A percentile compares a stretch with the other conserved stretches of the same genome.
Conservation (phyloP, 2,797 vertebrate genomes). For the Todus mexicanus region DNA sequence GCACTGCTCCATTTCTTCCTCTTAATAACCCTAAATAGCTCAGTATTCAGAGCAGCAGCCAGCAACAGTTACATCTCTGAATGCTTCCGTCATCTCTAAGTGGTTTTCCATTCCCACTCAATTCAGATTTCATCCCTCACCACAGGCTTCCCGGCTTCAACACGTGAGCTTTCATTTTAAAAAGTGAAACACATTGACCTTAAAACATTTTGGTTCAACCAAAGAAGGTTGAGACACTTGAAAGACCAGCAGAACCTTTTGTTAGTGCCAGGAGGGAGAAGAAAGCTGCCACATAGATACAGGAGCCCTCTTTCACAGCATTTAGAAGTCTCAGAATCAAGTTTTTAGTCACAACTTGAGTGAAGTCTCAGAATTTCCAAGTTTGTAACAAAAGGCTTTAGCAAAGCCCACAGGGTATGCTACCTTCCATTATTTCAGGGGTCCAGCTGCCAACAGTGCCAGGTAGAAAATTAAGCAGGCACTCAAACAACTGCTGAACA, state of each 20-base stretch:
- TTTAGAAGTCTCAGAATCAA: not conserved
- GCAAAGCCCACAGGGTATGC: not conserved
- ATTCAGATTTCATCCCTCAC: not conserved
- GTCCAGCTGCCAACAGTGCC: not conserved
- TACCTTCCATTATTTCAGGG: not conserved
- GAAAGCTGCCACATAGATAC: not conserved
- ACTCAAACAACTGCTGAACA: not conserved
- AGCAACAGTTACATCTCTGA: not conserved
- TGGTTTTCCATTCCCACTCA: not conserved
- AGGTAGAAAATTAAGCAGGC: not conserved
- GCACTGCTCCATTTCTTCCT: not conserved
- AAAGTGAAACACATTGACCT: not conserved
- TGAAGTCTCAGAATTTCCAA: not conserved
- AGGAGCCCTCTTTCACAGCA: not conserved
- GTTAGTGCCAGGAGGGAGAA: not conserved
- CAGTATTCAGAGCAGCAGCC: not conserved
- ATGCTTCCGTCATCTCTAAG: rapidly evolving
- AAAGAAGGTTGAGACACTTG: not conserved
- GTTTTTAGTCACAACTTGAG: not conserved
- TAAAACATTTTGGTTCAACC: not conserved
- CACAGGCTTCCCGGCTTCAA: not conserved
- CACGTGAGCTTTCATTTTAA: not conserved
- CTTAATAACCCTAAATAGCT: not conserved
- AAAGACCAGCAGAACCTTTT: not conserved
- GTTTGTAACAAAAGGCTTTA: not conserved